These are phyloP conservation scores for Aricia agestis DNA, from an alignment of 1,140 invertebrate species.

Conservation along the genomic window DNA sequence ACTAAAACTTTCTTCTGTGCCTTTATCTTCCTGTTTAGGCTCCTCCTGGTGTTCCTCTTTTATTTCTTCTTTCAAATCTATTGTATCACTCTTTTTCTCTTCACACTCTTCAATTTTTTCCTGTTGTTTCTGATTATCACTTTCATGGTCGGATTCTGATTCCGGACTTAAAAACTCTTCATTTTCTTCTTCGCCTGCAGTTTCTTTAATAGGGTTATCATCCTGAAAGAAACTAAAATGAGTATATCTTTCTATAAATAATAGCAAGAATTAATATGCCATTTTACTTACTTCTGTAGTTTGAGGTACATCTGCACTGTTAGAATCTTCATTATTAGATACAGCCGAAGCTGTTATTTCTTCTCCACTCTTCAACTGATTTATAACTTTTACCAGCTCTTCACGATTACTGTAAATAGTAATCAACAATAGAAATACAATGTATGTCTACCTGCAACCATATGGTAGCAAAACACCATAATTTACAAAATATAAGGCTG, in stretches of 20 bases:
- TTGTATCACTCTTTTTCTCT: constrained; percentile 14
- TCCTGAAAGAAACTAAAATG: constrained; percentile 14
- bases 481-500: background rate
- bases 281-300: constrained; percentile 17
- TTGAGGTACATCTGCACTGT: constrained; percentile 69
- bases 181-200: constrained; percentile 46
- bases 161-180: constrained; percentile 68
- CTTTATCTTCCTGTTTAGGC: constrained; percentile 14
- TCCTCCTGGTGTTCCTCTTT: constrained; percentile 2
- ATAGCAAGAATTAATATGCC: background rate
- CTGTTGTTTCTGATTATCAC: constrained; percentile 43
- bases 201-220: background rate
- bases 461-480: too few species aligned
- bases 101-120: constrained; percentile 72
- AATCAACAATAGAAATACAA: background rate
- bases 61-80: background rate
- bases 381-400: constrained; percentile 85
- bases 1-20: constrained; percentile 34
- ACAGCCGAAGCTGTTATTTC: constrained; percentile 76
- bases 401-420: constrained; percentile 79
- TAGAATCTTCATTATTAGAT: constrained; percentile 82
- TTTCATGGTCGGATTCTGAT: constrained; percentile 66
- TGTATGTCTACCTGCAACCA: too few species aligned
- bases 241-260: background rate
- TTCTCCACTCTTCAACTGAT: constrained; percentile 82